Base-by-base conservation (phyloP, 2,888 invertebrate species). In the Cheilosia soror region DNA sequence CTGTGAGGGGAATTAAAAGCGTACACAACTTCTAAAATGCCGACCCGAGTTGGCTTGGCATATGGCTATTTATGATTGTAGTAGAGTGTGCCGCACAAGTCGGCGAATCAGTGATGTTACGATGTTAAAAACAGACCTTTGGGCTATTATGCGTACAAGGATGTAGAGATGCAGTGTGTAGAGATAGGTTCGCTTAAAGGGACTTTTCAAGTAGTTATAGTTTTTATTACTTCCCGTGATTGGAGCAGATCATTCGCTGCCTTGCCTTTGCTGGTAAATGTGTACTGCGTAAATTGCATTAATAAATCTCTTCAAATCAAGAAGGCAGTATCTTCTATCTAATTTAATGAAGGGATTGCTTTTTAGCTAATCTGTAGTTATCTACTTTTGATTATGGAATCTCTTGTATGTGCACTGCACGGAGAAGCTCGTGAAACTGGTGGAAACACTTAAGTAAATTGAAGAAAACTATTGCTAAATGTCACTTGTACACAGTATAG, bases 1-100 rank as follows among this genome's bases (percentile, higher is more conserved):
- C 76, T 76, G 75, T 33, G 63, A 63, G 44, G 37, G 47, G 62
- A 62, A 75, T 73, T 60, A 49, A 73, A 68, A 51, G 65, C 60
- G 49, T 53, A 69, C 49, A 47, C 7, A 62, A 76, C 80, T 69
- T 81, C 69, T 66, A 63, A 81, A 76, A 68, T 29, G 75, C 76
- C 81, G 81, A 66, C 76, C 57, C 60, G 29, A 20, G 29, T n/a
- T 37, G 51, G 27, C 40, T n/a, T 37, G 51, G 37, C 40, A 66
- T 37, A 37, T 53, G n/a, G 66, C 40, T 66, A 29, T 27, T 55
- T 33, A 13, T 40, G 37, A 15, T 40, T 40, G 11, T 49, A 2
- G 33, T n/a, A 33, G 47, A 20, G 60, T 44, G 29, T 53, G 44
- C 73, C 63, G 62, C 44, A 73, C 25, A 44, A 55, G 72, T 37